These are phyloP conservation scores for Cosmia trapezina DNA, from an alignment of 2,888 invertebrate species.

Conservation along the genomic window DNA sequence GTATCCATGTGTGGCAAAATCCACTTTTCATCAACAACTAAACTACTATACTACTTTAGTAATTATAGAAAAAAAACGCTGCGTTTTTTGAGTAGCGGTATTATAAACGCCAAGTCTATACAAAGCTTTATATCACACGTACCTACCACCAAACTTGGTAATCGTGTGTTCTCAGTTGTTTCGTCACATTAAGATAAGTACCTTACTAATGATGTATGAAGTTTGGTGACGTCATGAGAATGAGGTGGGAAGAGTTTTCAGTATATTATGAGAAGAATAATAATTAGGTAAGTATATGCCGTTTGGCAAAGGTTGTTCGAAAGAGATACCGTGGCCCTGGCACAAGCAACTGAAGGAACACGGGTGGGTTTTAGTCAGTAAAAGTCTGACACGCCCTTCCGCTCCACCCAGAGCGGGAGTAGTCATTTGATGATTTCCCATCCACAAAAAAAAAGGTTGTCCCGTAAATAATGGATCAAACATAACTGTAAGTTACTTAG, in stretches of 20 bases:
- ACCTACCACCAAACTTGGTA: constrained; percentile 22
- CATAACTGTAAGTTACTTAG: too few relatives aligned
- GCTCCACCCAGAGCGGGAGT: too few relatives aligned
- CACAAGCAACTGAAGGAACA: too few relatives aligned
- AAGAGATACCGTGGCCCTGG: too few relatives aligned
- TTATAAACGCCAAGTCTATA: background rate
- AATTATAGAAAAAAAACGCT: too few relatives aligned
- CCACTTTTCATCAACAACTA: background rate
- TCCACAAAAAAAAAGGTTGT: too few relatives aligned
- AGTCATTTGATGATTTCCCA: too few relatives aligned
- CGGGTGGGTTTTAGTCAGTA: too few relatives aligned
- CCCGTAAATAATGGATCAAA: too few relatives aligned
- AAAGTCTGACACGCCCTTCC: too few relatives aligned
- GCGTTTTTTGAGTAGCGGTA: background rate
- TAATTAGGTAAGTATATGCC: background rate
- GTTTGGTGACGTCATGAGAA: constrained; percentile 8
- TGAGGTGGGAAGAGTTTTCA: background rate
- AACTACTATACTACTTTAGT: too few relatives aligned
- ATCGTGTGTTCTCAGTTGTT: constrained; percentile 10
- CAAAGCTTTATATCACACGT: background rate
- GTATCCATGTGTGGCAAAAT: background rate
- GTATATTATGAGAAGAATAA: background rate
- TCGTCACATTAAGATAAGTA: constrained; percentile 24
- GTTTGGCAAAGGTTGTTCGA: too few relatives aligned
- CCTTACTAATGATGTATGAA: constrained; percentile 4